phyloP scores from a whole-genome alignment of 2,888 invertebrate species.

The Eupithecia pulchellata region DNA sequence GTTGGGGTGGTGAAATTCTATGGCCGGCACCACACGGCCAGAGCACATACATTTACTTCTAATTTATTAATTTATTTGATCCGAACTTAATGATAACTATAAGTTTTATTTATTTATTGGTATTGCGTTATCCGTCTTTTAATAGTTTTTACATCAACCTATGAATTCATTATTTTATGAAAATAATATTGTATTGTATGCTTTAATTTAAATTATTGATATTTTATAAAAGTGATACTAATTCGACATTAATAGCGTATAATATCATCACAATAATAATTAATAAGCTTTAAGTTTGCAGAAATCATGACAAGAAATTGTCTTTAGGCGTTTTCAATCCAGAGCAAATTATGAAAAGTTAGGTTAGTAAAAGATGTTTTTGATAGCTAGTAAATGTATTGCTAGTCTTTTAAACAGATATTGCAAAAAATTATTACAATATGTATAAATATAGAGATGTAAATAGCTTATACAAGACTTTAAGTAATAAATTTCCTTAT shows the following conservation, averaged over 20 bases:
- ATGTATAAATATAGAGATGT: conserved; percentile 48
- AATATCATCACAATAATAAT: conserved; percentile 34
- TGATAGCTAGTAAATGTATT: conserved; percentile 38
- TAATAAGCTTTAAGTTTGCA: conserved; percentile 31
- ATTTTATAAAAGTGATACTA: conserved; percentile 31
- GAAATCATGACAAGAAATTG: conserved; percentile 33
- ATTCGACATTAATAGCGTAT: conserved; percentile 23
- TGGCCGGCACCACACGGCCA: too few species aligned
- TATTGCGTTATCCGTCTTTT: conserved; percentile 28
- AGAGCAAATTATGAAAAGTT: conserved; percentile 32
- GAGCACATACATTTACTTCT: conserved; percentile 17
- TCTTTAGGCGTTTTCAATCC: conserved; percentile 25
- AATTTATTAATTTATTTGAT: conserved; percentile 42
- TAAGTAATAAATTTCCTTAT: conserved; percentile 62
- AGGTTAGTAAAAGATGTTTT: conserved; percentile 26
- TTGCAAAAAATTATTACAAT: conserved; percentile 32
- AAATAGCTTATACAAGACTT: conserved; percentile 54
- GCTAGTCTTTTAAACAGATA: conserved; percentile 42
- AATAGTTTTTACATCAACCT: background rate
- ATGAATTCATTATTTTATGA: conserved; percentile 2
- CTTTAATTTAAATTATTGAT: conserved; percentile 20
- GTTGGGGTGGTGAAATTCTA: too few species aligned
- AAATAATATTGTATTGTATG: conserved; percentile 16
- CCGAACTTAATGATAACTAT: conserved; percentile 24
- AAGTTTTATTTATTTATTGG: conserved; percentile 29